phyloP scores from a whole-genome alignment of 2,797 vertebrate species.

The Fistularia tabacaria region DNA sequence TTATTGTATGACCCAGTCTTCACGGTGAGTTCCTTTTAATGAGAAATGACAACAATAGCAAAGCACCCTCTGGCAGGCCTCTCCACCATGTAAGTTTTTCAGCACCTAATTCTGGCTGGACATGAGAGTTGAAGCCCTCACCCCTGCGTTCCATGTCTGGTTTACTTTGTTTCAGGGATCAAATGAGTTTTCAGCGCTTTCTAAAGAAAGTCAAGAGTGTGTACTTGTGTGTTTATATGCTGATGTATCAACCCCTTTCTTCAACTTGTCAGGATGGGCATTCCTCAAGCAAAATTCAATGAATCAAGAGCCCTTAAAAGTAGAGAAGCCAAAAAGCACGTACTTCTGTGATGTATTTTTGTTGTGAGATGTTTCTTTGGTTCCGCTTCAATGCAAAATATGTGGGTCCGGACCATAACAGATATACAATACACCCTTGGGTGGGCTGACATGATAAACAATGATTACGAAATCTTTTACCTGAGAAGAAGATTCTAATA shows the following conservation, averaged over 20 bases:
- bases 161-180: constrained; percentile 47
- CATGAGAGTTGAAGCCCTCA: constrained; percentile 50
- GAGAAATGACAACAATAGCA: constrained; percentile 66
- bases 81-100: constrained; percentile 43
- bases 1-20: constrained; percentile 58
- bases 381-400: constrained; percentile 1
- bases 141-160: constrained; percentile 51
- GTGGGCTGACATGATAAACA: no score
- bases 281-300: constrained; percentile 27
- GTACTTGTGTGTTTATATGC: constrained; percentile 23
- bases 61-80: constrained; percentile 45
- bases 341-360: neutral
- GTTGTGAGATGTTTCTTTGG: constrained; percentile 1
- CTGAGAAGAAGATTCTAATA: neutral
- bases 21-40: constrained; percentile 61
- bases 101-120: constrained; percentile 40
- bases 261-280: constrained; percentile 31
- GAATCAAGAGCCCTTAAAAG: constrained; percentile 28
- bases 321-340: neutral
- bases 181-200: constrained; percentile 23
- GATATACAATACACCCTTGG: no score
- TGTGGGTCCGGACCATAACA: neutral
- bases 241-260: constrained; percentile 20
- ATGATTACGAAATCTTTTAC: no score
- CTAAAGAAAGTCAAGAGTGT: constrained; percentile 19